Evolutionary conservation across 2,113 vertebrate species (phyloP).

Genomic region (Corythaeola cristata): DNA sequence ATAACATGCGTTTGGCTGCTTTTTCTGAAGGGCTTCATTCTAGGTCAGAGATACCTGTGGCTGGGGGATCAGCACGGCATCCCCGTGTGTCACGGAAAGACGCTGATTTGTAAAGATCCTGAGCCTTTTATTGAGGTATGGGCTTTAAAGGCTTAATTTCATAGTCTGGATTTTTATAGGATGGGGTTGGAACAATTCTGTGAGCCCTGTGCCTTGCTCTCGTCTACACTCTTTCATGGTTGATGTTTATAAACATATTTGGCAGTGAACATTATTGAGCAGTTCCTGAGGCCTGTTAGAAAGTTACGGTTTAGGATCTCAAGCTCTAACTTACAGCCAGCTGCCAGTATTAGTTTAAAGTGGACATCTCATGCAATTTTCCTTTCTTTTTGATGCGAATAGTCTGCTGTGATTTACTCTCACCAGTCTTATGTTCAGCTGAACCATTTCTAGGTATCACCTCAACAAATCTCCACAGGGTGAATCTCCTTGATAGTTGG

Average conservation of each 20-base stretch:
- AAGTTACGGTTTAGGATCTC: neutral
- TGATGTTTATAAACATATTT: neutral
- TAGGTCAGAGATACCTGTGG: neutral
- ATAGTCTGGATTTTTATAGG: neutral
- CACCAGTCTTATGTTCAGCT: neutral
- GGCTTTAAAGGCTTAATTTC: neutral
- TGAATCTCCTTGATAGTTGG: neutral
- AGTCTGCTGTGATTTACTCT: neutral
- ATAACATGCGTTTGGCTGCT: neutral
- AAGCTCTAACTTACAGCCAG: neutral
- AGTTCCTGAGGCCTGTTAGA: neutral
- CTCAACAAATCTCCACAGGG: neutral
- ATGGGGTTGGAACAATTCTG: neutral
- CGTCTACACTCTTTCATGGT: neutral
- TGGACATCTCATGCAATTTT: neutral
- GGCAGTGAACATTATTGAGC: neutral
- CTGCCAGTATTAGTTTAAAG: neutral
- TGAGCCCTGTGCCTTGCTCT: neutral
- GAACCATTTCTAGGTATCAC: neutral
- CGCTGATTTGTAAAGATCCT: neutral
- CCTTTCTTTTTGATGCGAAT: neutral
- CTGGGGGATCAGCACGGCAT: neutral
- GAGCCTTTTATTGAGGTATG: neutral
- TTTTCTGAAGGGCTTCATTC: neutral
- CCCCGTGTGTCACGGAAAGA: neutral